Percentiles rank a stretch among this genome's conserved stretches.
Conservation (phyloP, 2,888 invertebrate genomes). For the Papilio gigon region DNA sequence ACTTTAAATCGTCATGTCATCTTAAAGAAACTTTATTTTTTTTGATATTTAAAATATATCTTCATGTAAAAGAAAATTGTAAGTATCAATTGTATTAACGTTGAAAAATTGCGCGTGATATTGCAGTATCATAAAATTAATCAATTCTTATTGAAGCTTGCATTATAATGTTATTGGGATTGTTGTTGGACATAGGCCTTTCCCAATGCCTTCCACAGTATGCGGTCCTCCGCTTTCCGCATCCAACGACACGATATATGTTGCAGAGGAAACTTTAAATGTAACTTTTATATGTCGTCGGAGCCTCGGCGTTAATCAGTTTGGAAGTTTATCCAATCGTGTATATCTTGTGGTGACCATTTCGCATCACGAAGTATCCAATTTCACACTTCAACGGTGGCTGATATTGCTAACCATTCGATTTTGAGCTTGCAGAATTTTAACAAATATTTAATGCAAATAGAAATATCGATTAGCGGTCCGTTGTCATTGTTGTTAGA, state of each 20-base stretch:
- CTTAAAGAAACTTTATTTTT: too few relatives aligned
- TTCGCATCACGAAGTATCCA: slow-evolving; percentile 52
- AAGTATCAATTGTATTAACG: background rate
- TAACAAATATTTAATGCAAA: slow-evolving; percentile 38
- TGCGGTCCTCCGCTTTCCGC: too few relatives aligned
- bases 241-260: too few relatives aligned
- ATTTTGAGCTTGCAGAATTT: slow-evolving; percentile 41
- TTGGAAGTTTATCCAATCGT: slow-evolving; percentile 41
- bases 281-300: slow-evolving; percentile 31
- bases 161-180: too few relatives aligned
- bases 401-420: slow-evolving; percentile 65
- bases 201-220: too few relatives aligned
- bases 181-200: too few relatives aligned
- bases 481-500: too few relatives aligned
- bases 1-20: slow-evolving; percentile 30
- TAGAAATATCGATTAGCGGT: slow-evolving; percentile 2
- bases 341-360: slow-evolving; percentile 42
- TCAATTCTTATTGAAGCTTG: too few relatives aligned
- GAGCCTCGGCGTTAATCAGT: slow-evolving; percentile 37
- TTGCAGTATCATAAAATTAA: too few relatives aligned
- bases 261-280: slow-evolving; percentile 10
- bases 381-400: slow-evolving; percentile 67
- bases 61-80: too few relatives aligned
- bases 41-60: too few relatives aligned
- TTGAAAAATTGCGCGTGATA: too few relatives aligned